These are phyloP conservation scores for Trichogramma evanescens DNA, from an alignment of 2,888 invertebrate species.

Conservation along the genomic window DNA sequence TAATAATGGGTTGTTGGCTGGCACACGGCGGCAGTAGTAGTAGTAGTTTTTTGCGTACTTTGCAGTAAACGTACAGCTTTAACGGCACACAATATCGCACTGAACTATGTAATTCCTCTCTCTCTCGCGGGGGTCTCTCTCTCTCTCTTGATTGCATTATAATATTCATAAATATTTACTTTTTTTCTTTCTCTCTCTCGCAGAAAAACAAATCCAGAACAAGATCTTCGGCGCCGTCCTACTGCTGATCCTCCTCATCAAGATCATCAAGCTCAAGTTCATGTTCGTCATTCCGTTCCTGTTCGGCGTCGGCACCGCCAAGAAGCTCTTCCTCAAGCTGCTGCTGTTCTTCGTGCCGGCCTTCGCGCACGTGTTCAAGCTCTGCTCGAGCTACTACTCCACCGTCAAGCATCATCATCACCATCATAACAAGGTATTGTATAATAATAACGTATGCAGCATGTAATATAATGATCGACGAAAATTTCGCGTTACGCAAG, in stretches of 20 bases:
- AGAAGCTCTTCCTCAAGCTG: constrained; percentile 74
- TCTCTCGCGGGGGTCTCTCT: background rate
- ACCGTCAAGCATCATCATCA: constrained; percentile 69
- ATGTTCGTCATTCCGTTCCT: constrained; percentile 72
- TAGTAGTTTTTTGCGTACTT: too few species aligned
- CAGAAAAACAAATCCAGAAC: constrained; percentile 72
- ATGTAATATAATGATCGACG: too few species aligned
- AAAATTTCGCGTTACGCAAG: background rate
- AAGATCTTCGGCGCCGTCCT: constrained; percentile 68
- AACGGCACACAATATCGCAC: too few species aligned
- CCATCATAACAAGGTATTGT: constrained; percentile 61
- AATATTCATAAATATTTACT: background rate
- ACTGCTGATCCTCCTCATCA: constrained; percentile 69
- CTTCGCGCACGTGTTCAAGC: constrained; percentile 73
- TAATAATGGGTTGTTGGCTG: too few species aligned
- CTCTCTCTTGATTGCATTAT: background rate
- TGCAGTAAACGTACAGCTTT: too few species aligned
- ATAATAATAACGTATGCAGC: too few species aligned
- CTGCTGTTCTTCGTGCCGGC: constrained; percentile 77
- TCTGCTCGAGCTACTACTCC: constrained; percentile 76
- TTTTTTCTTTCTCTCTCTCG: constrained; percentile 36
- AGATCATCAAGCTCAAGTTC: constrained; percentile 71
- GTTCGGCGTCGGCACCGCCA: constrained; percentile 74
- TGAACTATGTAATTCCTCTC: too few species aligned
- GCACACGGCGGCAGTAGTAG: too few species aligned